Base-by-base conservation (phyloP, 2,797 vertebrate genomes). In the Amblyraja radiata region DNA sequence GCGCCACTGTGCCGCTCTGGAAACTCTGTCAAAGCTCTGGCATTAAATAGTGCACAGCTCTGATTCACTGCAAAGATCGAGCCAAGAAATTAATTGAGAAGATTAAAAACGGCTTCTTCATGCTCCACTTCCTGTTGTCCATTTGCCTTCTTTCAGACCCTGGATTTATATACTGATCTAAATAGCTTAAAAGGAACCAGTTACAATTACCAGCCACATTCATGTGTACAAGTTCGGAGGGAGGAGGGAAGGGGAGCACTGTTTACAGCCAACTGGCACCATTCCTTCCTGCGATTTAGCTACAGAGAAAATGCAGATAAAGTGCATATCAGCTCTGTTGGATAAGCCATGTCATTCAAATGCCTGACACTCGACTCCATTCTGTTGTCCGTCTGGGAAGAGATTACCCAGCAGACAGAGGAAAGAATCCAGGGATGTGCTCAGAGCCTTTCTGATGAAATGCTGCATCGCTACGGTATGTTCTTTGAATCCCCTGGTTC, bases 151-250 rank as follows among this genome's bases (percentile, higher is more conserved):
- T 93, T 94, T 92, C 94, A 79, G 92, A 83, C 77, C 92, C 76
- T 94, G 93, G 63, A 94, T 77, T 94, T 94, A 94, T 93, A 83
- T 61, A 93, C 94, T 95, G 96, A 95, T 95, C 94, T 94, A 95
- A 95, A 95, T 94, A 1, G 0, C 94, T 95, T 94, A 94, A 94
- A 93, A 95, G 94, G 95, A 74, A 94, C 73, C 94, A 93, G 94
- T 94, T 93, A 93, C 0, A 46, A 95, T 94, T 94, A 94, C 94
- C 91, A 77, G 94, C 93, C 93, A 93, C 93, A 93, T 93, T 94
- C 8, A 13, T 93, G 93, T 78, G 78, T 91, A 84, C 93, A 94
- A 95, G 94, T 23, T 74, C 23, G 68, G 23, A 23, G 21, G 71
- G 21, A 74, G 71, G 16, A 73, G 68, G 68, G 46, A 54, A 71